Evolutionary conservation across 2,113 vertebrate genomes (phyloP), one percentile per base, ranked within the genome.

Genomic region (Dissostichus mawsoni): DNA sequence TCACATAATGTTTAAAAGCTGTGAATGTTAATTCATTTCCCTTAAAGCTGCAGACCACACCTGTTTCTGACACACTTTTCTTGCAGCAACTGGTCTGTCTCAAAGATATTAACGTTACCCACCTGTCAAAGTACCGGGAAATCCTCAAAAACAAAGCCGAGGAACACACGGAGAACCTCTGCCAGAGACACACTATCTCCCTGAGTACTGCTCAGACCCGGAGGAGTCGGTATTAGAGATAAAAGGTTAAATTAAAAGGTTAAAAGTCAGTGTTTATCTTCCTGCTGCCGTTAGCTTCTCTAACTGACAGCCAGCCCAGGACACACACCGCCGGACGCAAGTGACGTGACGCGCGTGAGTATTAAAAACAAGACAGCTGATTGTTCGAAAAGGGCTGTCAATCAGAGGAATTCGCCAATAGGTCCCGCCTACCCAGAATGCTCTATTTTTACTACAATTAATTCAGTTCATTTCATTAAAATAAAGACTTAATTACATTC

Each of bases 91-190:
- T 18, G 44, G 62, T 75, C 11, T 14, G 29, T 8, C 9, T 9
- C 8, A 20, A 9, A 52, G 17, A 63, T 10, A 18, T 17, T 11
- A 36, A 1, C 8, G 16, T 69, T 16, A 90, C 88, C 72, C 85
- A 90, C 88, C 85, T 83, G 69, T 77, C 82, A 75, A 64, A 83
- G 68, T 20, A 66, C 76, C 33, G 61, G 63, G 29, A 51, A 16
- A 50, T 47, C 57, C 29, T 80, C 73, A 58, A 2, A 45, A 61
- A 73, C 1, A 57, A 71, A 5, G 55, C n/a, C 29, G 62, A 44
- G 57, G 53, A 56, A 36, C 10, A 62, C 17, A 13, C 1, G 10
- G 56, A 69, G 14, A 36, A 3, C 7, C 51, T 62, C n/a, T 5
- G 55, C 36, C 29, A 16, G 57, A 64, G 50, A 52, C 17, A 44